Evolutionary conservation across 1,140 invertebrate genomes (phyloP), one percentile per base, ranked within the genome.

Genomic region (Hylyphantes graminicola): DNA sequence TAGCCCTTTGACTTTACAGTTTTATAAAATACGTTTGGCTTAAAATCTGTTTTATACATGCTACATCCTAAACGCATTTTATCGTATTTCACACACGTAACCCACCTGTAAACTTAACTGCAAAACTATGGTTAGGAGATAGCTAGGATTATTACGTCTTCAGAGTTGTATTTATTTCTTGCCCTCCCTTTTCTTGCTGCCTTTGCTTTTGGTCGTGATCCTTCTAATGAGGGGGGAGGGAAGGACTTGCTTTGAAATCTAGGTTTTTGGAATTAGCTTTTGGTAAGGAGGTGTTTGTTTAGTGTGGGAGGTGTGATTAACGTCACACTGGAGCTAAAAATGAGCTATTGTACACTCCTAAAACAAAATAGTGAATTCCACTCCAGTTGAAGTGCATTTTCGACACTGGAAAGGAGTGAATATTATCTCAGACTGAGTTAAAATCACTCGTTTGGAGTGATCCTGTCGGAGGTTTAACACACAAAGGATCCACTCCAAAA

Each of bases 131-230:
- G 63, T 81, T 81, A 72, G 5, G 73, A 63, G 68, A 81, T 67
- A 81, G 63, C 78, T 51, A 63, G 78, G 78, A 81, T 81, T 81
- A 81, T 67, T 67, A 35, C 35, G 7, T n/a, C 35, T 51, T 68
- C 65, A n/a, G 3, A n/a, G 13, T 35, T 35, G 4, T 2, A 35
- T 6, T 15, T 70, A 48, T 51, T 59, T n/a, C 3, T n/a, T 13
- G 11, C 17, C 17, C 9, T 21, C 10, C 51, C n/a, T 12, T 19
- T 19, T 70, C 13, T 70, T 21, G 17, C 54, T 35, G 10, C 53
- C 50, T 15, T 70, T 70, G 13, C 19, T 67, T 65, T 53, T 53
- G 19, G 50, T 70, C n/a, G 48, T n/a, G 51, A 50, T 13, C 11
- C 11, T n/a, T 70, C 68, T 70, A 68, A 68, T 68, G 65, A 68